phyloP scores from a whole-genome alignment of 2,888 invertebrate genomes.

The Caradrina clavipalpis region DNA sequence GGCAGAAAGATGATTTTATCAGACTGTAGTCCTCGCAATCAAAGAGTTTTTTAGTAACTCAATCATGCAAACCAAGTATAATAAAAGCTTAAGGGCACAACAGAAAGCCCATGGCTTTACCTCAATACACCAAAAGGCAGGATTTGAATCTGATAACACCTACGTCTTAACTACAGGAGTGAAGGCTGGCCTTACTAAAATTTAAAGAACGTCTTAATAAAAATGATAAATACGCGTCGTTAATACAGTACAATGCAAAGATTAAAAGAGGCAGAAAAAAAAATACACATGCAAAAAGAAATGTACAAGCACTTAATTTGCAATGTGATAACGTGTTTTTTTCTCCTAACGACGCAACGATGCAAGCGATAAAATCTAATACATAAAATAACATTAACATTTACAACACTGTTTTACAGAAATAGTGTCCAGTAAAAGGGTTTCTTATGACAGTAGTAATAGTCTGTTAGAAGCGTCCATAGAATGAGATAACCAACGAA shows the following conservation, averaged over 20 bases:
- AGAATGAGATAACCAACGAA: constrained; percentile 12
- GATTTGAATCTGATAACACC: neutral
- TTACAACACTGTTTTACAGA: constrained; percentile 21
- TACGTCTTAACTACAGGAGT: neutral
- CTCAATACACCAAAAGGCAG: neutral
- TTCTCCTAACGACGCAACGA: neutral
- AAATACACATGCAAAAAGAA: neutral
- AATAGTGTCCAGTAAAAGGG: constrained; percentile 17
- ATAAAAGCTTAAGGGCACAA: neutral
- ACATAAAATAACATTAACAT: constrained; percentile 17
- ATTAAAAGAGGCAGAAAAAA: neutral
- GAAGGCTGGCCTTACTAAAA: neutral
- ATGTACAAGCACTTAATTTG: neutral
- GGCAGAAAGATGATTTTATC: too few species aligned
- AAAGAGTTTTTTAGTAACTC: too few species aligned
- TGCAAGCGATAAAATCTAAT: constrained; percentile 18
- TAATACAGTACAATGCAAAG: neutral
- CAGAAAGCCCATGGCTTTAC: neutral
- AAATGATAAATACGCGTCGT: constrained; percentile 1
- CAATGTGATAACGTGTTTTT: neutral
- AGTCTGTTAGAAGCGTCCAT: constrained; percentile 10
- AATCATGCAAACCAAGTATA: neutral
- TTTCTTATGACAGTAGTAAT: constrained; percentile 19
- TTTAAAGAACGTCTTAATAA: neutral
- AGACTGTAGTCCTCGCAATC: too few species aligned